Conservation (phyloP, 2,797 vertebrate species). For the Selene dorsalis region DNA sequence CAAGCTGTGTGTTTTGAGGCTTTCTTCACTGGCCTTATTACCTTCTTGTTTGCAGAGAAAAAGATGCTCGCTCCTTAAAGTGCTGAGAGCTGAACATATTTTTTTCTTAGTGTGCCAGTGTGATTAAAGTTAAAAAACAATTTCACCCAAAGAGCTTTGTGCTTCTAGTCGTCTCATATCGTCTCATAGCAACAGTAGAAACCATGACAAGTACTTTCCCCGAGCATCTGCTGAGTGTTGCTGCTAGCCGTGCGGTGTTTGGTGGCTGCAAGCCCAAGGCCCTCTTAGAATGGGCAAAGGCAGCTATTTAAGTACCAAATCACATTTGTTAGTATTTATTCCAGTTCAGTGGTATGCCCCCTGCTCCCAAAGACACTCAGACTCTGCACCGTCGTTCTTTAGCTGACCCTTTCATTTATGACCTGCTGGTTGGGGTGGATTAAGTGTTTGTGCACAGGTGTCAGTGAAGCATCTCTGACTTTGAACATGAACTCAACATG, state of each 20-base stretch:
- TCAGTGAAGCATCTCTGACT: not conserved
- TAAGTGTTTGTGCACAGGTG: not conserved
- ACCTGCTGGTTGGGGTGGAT: conserved; percentile 9
- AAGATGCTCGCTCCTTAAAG: conserved; percentile 43
- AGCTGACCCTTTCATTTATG: conserved; percentile 11
- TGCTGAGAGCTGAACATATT: conserved; percentile 55
- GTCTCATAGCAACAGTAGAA: conserved; percentile 73
- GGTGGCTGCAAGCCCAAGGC: conserved; percentile 44
- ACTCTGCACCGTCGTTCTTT: not conserved
- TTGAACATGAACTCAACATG: not conserved
- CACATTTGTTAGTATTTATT: conserved; percentile 55
- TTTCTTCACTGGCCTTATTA: conserved; percentile 28
- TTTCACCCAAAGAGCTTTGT: conserved; percentile 66
- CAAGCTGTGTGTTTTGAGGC: conserved; percentile 14
- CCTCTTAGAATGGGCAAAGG: conserved; percentile 39
- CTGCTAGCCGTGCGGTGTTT: conserved; percentile 44
- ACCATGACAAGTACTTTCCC: conserved; percentile 59
- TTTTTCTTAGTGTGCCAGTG: conserved; percentile 63
- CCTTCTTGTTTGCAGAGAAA: conserved; percentile 43
- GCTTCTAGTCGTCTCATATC: conserved; percentile 53
- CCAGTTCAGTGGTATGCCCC: conserved; percentile 21
- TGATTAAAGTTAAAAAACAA: conserved; percentile 72
- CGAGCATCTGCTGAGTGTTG: conserved; percentile 67
- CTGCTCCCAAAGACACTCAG: conserved; percentile 5
- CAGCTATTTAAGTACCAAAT: conserved; percentile 57